Evolutionary conservation across 2,888 invertebrate genomes (phyloP), one percentile per base, ranked within the genome.

Genomic region (Zygaena filipendulae): DNA sequence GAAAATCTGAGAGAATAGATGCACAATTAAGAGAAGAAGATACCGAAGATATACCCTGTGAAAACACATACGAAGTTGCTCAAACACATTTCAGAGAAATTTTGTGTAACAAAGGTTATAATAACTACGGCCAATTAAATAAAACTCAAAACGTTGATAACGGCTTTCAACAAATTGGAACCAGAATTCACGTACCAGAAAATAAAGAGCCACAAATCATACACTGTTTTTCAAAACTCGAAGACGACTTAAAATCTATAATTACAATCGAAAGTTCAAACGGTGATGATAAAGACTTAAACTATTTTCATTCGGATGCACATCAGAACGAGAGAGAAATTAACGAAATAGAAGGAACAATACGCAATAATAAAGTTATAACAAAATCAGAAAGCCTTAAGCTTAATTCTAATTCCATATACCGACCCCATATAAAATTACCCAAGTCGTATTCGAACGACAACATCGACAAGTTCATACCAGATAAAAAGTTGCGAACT

Each of bases 1-100:
- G 86, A 45, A 87, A 86, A 50, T 87, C 85, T 32, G 88, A 88
- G 54, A 83, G 84, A 41, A 88, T 88, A 45, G 88, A 89, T 56
- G 84, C 85, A 31, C 87, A 88, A 54, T 59, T 88, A 30, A 70
- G 88, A 49, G 68, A 75, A 48, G 71, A 71, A 47, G 74, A 74
- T 39, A 64, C 66, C 33, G 74, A 79, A 49, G 72, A 79, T 24
- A 60, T 64, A 42, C 60, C 62, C 33, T 63, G 62, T 39, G 74
- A 77, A 59, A 72, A 67, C 39, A 66, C 70, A 10, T 79, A 75
- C 38, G 77, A 77, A 59, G 59, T 72, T 43, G 66, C 75, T 21
- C 68, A 71, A 49, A 61, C 61, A n/a, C 63, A 70, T 49, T 74
- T 77, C 38, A 43, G 59, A 31, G 70, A 77, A 46, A 69, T 77